Evolutionary conservation across 2,797 vertebrate genomes (phyloP).

Genomic region (Champsocephalus esox): DNA sequence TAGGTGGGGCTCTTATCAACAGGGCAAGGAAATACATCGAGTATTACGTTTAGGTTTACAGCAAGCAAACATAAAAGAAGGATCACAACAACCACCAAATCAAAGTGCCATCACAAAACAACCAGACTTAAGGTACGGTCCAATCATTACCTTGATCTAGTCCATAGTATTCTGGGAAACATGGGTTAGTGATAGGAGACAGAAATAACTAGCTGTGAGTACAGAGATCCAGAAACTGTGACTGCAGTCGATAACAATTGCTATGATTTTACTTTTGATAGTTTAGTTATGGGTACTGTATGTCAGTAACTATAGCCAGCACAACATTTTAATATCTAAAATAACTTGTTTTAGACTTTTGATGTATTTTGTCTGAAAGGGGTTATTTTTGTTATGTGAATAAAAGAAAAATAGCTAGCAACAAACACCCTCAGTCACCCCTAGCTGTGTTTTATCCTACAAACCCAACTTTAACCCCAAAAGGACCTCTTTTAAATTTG

Average conservation of each 20-base stretch:
- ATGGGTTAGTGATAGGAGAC: constrained; percentile 77
- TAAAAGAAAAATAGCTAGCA: background rate
- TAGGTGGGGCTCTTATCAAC: constrained; percentile 46
- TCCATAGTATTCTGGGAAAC: constrained; percentile 98
- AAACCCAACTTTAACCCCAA: background rate
- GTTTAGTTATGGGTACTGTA: background rate
- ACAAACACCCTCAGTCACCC: background rate
- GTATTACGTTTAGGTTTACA: constrained; percentile 42
- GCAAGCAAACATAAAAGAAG: constrained; percentile 78
- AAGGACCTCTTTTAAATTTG: background rate
- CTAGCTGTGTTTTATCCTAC: background rate
- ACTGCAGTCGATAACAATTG: constrained; percentile 27
- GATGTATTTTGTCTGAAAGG: background rate
- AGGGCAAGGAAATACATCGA: constrained; percentile 44
- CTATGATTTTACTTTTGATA: background rate
- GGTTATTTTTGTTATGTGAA: background rate
- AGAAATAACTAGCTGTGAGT: constrained; percentile 82
- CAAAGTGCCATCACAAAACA: constrained; percentile 73
- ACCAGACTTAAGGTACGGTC: constrained; percentile 53
- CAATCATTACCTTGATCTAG: constrained; percentile 99
- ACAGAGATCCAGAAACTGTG: constrained; percentile 55
- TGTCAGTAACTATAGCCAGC: background rate
- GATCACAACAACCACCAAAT: constrained; percentile 77
- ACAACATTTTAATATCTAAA: background rate
- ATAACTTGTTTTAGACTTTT: background rate